Evolutionary conservation across 2,113 vertebrate species (phyloP), one percentile per base, ranked within the genome.

Genomic region (Orycteropus afer): DNA sequence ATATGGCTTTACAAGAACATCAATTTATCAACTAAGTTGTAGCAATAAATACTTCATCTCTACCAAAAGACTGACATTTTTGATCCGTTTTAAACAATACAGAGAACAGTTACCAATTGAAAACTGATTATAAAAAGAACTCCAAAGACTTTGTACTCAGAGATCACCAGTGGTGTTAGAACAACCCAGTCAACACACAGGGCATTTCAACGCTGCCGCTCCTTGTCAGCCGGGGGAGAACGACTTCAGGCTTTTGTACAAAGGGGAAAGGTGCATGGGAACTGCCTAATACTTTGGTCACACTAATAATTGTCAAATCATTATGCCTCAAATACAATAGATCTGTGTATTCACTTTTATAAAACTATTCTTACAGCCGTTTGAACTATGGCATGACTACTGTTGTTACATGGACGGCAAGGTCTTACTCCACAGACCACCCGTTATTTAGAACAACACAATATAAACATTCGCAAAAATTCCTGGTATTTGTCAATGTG

Each of bases 311-410:
- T 73, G 73, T 98, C 98, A 98, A 99, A 99, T 99, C 99, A 98
- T 98, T 98, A 98, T 98, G 98, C 98, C 98, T 98, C 98, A 98
- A 98, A 99, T 98, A 99, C 98, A 98, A 99, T 98, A 98, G 98
- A 98, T 98, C 98, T 99, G 98, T 99, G 99, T 99, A 99, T 99
- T 99, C 99, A 99, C 99, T 99, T 99, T 99, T 99, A 99, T 99
- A 99, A 99, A 99, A 99, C 99, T 99, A 99, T 99, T 99, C 99
- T 99, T 99, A 99, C 99, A 99, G 99, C 99, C 99, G 99, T 99
- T 98, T 99, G 97, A 99, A 99, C 99, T 99, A 99, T 98, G 99
- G 99, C 98, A 99, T 99, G 98, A 99, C 99, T 99, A 99, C 99
- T 99, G 98, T 99, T 98, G 98, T 99, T 99, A 98, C 98, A 99